Percentiles rank a stretch among this genome's conserved stretches.
phyloP scores from a whole-genome alignment of 2,888 invertebrate species.

The Andrena fulva region DNA sequence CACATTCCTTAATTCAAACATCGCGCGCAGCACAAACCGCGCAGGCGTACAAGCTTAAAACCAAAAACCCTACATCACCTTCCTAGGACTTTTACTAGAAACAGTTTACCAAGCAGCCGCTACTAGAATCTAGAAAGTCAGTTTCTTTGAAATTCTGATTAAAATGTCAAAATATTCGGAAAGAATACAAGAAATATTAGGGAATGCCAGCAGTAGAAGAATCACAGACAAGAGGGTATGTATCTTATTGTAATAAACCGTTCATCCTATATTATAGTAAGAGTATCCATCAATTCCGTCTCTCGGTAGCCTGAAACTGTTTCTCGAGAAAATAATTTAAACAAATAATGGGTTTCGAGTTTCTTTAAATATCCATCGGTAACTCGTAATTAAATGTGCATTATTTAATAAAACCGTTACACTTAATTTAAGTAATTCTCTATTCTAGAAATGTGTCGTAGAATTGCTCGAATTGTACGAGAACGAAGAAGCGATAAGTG shows the following conservation, averaged over 20 bases:
- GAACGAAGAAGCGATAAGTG: conserved; percentile 65
- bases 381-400: not conserved
- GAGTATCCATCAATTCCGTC: not conserved
- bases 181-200: conserved; percentile 60
- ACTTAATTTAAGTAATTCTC: not conserved
- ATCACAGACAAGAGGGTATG: conserved; percentile 69
- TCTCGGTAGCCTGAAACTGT: not conserved
- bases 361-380: not conserved
- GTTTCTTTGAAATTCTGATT: not conserved
- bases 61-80: not conserved
- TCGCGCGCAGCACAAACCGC: no score
- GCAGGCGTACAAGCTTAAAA: no score
- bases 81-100: conserved; percentile 25
- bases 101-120: not conserved
- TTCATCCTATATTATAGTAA: not conserved
- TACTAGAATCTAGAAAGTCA: not conserved
- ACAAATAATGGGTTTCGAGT: not conserved
- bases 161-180: conserved; percentile 65
- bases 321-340: not conserved
- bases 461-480: conserved; percentile 71
- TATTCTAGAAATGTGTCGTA: conserved; percentile 72
- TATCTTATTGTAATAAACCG: conserved; percentile 3
- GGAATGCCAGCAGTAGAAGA: conserved; percentile 67
- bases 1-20: no score
- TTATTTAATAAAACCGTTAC: not conserved